Evolutionary conservation across 2,888 invertebrate genomes (phyloP).

Genomic region (Dexiosoma caninum): DNA sequence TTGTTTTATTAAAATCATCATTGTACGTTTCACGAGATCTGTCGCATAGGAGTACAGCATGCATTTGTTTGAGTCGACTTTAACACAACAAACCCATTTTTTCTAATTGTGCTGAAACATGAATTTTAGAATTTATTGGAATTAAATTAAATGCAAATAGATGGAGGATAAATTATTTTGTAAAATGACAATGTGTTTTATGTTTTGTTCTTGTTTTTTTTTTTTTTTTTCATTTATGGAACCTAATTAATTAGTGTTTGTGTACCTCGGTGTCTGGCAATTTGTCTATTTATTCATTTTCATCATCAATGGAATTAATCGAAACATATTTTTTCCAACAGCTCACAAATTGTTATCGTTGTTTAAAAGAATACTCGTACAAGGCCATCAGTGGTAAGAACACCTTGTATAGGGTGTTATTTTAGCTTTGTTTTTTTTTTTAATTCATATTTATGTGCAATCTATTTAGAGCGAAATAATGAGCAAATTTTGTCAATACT

Average conservation of each 20-base stretch:
- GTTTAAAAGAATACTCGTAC: no score
- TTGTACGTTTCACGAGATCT: neutral
- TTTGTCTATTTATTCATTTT: neutral
- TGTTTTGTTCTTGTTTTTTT: no score
- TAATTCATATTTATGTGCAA: no score
- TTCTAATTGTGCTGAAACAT: neutral
- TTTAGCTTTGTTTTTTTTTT: no score
- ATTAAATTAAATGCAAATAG: neutral
- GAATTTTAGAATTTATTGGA: neutral
- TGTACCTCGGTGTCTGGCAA: neutral
- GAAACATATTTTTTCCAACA: no score
- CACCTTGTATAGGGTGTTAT: no score
- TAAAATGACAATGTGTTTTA: neutral
- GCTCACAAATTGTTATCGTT: no score
- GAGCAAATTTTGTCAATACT: no score
- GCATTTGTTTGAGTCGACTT: constrained; percentile 14
- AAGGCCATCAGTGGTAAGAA: no score
- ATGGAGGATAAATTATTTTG: neutral
- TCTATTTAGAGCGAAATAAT: no score
- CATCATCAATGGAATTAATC: no score
- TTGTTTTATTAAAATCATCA: constrained; percentile 12
- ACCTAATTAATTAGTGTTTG: neutral
- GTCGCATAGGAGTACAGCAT: neutral
- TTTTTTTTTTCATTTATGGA: neutral
- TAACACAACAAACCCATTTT: neutral